Evolutionary conservation across 2,888 invertebrate species (phyloP).

Genomic region (Lasioglossum zephyrum): DNA sequence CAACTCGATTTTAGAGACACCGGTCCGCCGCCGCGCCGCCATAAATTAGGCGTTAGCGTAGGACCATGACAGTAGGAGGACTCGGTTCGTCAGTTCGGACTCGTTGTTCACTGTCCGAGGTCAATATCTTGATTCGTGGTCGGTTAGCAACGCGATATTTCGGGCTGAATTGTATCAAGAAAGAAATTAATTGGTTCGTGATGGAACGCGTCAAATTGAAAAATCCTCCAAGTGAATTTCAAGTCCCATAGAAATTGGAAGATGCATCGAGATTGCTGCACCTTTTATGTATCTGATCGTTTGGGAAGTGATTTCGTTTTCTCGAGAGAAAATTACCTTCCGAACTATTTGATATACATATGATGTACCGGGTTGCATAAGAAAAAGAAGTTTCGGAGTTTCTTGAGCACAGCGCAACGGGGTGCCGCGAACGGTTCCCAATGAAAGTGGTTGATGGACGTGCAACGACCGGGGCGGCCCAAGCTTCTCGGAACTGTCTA

Average conservation of each 20-base stretch:
- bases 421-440: neutral
- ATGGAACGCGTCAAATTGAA: neutral
- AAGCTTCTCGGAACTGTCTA: slow-evolving; percentile 7
- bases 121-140: neutral
- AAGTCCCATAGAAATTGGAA: too few species aligned
- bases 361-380: neutral
- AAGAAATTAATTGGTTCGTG: neutral
- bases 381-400: neutral
- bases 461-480: slow-evolving; percentile 16
- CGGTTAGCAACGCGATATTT: neutral
- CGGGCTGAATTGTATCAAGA: neutral
- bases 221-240: neutral
- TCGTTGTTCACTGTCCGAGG: neutral
- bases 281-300: too few species aligned
- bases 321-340: too few species aligned
- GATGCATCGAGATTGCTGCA: too few species aligned
- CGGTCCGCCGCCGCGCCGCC: neutral
- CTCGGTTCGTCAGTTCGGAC: neutral
- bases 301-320: too few species aligned
- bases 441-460: slow-evolving; percentile 3
- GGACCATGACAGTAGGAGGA: neutral
- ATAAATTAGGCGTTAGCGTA: neutral
- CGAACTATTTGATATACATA: too few species aligned
- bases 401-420: neutral
- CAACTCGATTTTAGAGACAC: neutral